Base-by-base conservation (phyloP, 2,113 vertebrate genomes). In the Corythaixoides concolor region DNA sequence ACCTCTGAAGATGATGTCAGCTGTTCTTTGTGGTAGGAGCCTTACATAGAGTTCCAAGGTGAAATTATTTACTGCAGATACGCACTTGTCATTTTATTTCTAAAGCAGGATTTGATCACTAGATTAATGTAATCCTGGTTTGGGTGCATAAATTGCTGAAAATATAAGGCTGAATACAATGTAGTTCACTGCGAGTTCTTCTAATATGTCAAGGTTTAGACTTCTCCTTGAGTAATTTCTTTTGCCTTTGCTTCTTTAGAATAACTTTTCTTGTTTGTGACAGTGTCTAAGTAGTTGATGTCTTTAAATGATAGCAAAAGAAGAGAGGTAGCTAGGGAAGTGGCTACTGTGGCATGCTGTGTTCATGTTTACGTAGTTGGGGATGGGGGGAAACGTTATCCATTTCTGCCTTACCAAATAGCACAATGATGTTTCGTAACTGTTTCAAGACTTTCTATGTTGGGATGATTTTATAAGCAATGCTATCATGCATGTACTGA, bases 201-300 rank as follows among this genome's bases (percentile, higher is more conserved):
- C 39, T 87, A 50, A 24, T 81, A 35, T 39, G 35, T 88, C 60
- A 84, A 74, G 72, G 50, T 69, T 85, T 67, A 72, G 72, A 55
- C 52, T 66, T 91, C 63, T 70, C 37, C 49, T 90, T 78, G 30
- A 88, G 63, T 78, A 81, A 52, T 39, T 79, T 88, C 33, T 52
- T 41, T 74, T 87, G 35, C 32, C 82, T 95, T 83, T 95, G 35
- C 63, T 95, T 88, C 60, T 90, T 74, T 43, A 50, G 69, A 90
- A 63, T 49, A 68, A 39, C 35, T 89, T 74, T 30, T 45, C 63
- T 53, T 90, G 37, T 91, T 93, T 73, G 24, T 83, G 50, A 64
- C 50, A 58, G 19, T 27, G 26, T 70, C 3, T 0, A 33, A 47
- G n/a, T 67, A 64, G 15, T 33, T n/a, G 8, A 6, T 78, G 15